A percentile compares a stretch with the other conserved stretches of the same genome.
phyloP scores from a whole-genome alignment of 2,888 invertebrate species.

The Incurvaria masculella region DNA sequence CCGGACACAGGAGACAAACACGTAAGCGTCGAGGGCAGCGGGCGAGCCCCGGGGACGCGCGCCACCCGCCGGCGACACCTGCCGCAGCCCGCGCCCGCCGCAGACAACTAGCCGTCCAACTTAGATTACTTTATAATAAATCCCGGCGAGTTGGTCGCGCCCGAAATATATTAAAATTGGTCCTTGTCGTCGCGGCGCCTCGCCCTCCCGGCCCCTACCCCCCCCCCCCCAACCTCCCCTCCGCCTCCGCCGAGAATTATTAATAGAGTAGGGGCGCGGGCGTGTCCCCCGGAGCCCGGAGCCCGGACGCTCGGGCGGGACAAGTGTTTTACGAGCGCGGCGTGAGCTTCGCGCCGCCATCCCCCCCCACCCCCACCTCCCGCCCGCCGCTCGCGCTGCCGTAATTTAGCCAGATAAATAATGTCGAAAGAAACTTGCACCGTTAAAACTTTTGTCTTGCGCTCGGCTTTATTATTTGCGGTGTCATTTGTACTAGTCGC shows the following conservation, averaged over 20 bases:
- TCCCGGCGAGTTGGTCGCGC: constrained; percentile 17
- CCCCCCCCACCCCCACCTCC: too few relatives aligned
- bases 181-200: constrained; percentile 32
- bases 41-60: too few relatives aligned
- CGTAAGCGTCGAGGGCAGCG: too few relatives aligned
- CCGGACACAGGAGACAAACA: too few relatives aligned
- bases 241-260: constrained; percentile 35
- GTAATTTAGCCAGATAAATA: constrained; percentile 33
- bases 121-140: constrained; percentile 53
- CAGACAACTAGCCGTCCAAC: constrained; percentile 28
- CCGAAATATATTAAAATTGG: constrained; percentile 40
- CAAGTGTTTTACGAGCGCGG: constrained; percentile 27
- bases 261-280: constrained; percentile 27
- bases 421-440: constrained; percentile 29
- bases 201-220: too few relatives aligned
- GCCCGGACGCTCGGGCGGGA: constrained; percentile 17
- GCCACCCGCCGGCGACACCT: too few relatives aligned
- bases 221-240: too few relatives aligned
- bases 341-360: too few relatives aligned
- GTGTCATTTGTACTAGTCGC: not conserved
- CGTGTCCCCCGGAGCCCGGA: constrained; percentile 25
- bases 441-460: constrained; percentile 31
- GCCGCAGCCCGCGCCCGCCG: too few relatives aligned
- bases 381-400: constrained; percentile 19
- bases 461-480: constrained; percentile 6